Evolutionary conservation across 2,888 invertebrate species (phyloP), one percentile per base, ranked within the genome.

Genomic region (Scaptomyza reducta): DNA sequence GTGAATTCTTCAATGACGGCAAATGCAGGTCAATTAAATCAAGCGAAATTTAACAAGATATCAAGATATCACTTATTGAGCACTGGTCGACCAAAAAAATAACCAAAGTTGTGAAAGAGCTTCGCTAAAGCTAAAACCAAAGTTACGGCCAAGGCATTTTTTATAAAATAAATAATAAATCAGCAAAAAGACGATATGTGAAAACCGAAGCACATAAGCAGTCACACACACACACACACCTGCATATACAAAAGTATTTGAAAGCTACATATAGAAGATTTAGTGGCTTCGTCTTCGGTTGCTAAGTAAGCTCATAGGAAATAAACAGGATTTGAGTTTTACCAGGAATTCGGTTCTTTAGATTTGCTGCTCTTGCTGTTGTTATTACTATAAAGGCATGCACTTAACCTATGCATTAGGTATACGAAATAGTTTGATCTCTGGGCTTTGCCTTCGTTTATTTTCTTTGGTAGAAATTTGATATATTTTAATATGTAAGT

Each of bases 311-410:
- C n/a, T n/a, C n/a, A n/a, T 22, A 80, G 87, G 87, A 87, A 80
- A 87, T 87, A 80, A 80, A 80, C 80, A 87, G 80, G 80, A 80
- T 87, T 80, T 84, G 65, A 77, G 87, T 74, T 87, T 87, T 87
- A 80, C 80, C 87, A 71, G 66, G 87, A 80, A 80, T 80, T 76
- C 58, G 45, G 44, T 55, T 70, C 70, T 74, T 62, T 46, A 71
- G 44, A 31, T 53, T 25, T 42, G 45, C 41, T 62, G 9, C 33
- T 70, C 27, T 6, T 27, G 27, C 5, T 27, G 27, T 7, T 7
- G 3, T 38, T 49, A 6, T 42, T 49, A 29, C 41, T 33, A 9
- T 51, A 33, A 33, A 49, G 22, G 44, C 63, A 62, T 58, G 38
- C 46, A 57, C 55, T 55, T 62, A 53, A 33, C 57, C 69, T 60